A percentile compares a stretch with the other conserved stretches of the same genome.
These are phyloP conservation scores for Petrophora chlorosata DNA, from an alignment of 2,888 invertebrate species.

Conservation along the genomic window DNA sequence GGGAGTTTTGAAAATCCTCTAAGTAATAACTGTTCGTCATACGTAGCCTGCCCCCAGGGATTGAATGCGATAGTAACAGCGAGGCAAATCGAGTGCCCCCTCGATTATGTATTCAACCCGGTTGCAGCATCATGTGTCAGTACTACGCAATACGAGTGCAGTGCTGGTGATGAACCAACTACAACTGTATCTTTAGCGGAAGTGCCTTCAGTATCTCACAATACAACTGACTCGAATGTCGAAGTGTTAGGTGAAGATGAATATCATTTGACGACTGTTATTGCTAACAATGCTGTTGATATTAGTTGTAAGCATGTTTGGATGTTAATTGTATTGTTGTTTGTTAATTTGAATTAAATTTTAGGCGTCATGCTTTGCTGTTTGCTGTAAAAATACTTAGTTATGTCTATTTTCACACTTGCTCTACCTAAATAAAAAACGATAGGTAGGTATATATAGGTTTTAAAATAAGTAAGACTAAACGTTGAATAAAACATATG, in stretches of 20 bases:
- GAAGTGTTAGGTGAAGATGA: conserved; percentile 19
- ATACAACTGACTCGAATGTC: conserved; percentile 2
- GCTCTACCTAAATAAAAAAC: too few relatives aligned
- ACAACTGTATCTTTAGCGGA: conserved; percentile 13
- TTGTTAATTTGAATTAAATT: conserved; percentile 20
- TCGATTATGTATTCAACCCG: conserved; percentile 49
- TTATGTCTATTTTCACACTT: too few relatives aligned
- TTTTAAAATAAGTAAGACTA: too few relatives aligned
- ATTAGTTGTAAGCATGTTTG: neutral
- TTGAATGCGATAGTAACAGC: conserved; percentile 55
- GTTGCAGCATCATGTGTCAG: conserved; percentile 50
- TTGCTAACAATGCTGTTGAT: conserved; percentile 19
- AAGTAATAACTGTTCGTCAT: conserved; percentile 52
- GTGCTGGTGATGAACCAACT: conserved; percentile 7
- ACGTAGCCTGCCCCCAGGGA: conserved; percentile 59
- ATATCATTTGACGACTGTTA: conserved; percentile 12
- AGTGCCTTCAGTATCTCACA: neutral
- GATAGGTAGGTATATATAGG: too few relatives aligned
- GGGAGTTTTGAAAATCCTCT: conserved; percentile 51
- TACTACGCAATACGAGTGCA: conserved; percentile 48
- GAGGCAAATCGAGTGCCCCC: conserved; percentile 57
- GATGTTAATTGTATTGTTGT: conserved; percentile 16
- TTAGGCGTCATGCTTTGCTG: too few relatives aligned
- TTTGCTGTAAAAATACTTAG: too few relatives aligned
- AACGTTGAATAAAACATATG: too few relatives aligned